These are phyloP conservation scores for Octonoba sinensis DNA, from an alignment of 2,888 invertebrate genomes.

Conservation along the genomic window DNA sequence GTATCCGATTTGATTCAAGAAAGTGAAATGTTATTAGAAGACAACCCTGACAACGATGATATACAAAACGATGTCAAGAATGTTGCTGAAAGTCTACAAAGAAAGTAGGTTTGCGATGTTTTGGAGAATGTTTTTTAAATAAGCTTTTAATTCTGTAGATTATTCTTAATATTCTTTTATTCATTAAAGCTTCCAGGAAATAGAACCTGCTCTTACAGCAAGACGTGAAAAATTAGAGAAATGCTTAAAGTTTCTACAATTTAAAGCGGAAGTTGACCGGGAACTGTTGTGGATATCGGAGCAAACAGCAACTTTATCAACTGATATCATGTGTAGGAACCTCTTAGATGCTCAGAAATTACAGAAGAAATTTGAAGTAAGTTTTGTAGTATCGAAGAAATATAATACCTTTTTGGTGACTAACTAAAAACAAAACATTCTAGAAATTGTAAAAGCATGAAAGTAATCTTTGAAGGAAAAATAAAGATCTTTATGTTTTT, in stretches of 20 bases:
- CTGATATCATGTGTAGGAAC: slow-evolving; percentile 81
- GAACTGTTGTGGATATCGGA: slow-evolving; percentile 97
- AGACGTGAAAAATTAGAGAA: slow-evolving; percentile 86
- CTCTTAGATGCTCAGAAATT: slow-evolving; percentile 93
- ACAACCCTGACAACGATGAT: slow-evolving; percentile 85
- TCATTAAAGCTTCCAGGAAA: slow-evolving; percentile 67
- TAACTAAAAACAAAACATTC: background rate
- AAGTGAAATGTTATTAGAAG: slow-evolving; percentile 84
- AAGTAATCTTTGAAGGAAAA: no score
- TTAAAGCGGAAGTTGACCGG: slow-evolving; percentile 90
- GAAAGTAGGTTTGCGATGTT: slow-evolving; percentile 75
- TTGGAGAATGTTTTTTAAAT: slow-evolving; percentile 84
- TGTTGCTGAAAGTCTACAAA: slow-evolving; percentile 1
- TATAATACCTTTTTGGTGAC: background rate
- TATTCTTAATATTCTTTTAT: background rate
- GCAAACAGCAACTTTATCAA: slow-evolving; percentile 83
- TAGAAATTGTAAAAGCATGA: no score
- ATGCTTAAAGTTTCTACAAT: slow-evolving; percentile 88
- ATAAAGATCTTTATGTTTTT: no score
- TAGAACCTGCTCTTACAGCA: slow-evolving; percentile 25
- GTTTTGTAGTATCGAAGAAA: background rate
- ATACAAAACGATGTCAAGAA: slow-evolving; percentile 11
- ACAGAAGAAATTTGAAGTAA: slow-evolving; percentile 86
- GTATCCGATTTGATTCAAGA: slow-evolving; percentile 82
- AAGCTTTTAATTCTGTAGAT: slow-evolving; percentile 75